Evolutionary conservation across 2,888 invertebrate genomes (phyloP), one percentile per base, ranked within the genome.

Genomic region (Tridacna gigas): DNA sequence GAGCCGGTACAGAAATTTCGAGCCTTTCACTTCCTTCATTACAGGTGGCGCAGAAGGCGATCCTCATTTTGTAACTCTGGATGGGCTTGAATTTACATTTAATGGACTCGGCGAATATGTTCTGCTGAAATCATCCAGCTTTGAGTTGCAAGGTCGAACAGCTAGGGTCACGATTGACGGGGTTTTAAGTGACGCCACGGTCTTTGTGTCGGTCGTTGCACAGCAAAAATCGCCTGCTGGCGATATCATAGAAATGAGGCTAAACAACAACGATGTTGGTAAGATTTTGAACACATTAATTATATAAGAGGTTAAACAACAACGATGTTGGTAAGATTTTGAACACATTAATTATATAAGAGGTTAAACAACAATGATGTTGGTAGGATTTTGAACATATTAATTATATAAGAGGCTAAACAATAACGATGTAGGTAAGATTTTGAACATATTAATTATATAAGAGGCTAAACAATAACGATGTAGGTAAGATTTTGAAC

Each of bases 51-150:
- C 83, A 13, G 25, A 86, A 15, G 91, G 91, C 7, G 91, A 91
- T 73, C 91, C 90, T 5, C 91, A 91, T 71, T 79, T 90, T 12
- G 45, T 74, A 5, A 89, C 90, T 0, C 71, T 90, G 18, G 91
- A 91, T 80, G 87, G 86, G 12, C 25, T 84, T 12, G 18, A 48
- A 2, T 91, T 89, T 73, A 87, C 91, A 12, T 91, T 90, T 80
- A 91, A 91, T 74, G 91, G 91, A 1, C 84, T 75, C 48, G 91
- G 91, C 20, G 91, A 91, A 80, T 91, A 79, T 75, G 61, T 80
- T n/a, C 80, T 91, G n/a, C 0, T 82, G 12, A n/a, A 73, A 48
- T 66, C 84, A 15, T 28, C 61, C 4, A 25, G 13, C 1, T 86
- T 90, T 71, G 80, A 79, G 25, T 51, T 88, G 13, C 89, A 90